Base-by-base conservation (phyloP, 2,888 invertebrate genomes). In the Dendrolimus pini region DNA sequence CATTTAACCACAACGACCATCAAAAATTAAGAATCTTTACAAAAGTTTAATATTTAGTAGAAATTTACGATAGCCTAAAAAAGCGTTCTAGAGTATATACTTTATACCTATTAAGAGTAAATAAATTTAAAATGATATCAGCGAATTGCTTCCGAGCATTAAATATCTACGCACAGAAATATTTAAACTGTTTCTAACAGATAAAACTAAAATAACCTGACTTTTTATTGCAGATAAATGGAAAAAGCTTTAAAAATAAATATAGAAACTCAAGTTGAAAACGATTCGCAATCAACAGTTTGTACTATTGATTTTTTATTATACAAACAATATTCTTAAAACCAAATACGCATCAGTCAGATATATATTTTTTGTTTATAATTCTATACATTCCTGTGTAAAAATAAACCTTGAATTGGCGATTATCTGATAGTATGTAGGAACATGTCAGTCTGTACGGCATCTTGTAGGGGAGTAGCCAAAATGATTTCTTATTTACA, bases 341-440 rank as follows among this genome's bases (percentile, higher is more conserved):
- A 47, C 47, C 47, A 47, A 47, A 47, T 12, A 47, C 9, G 47
- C 47, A 47, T 47, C 47, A 47, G 47, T 47, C 47, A 47, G 47
- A 47, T 12, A 2, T 47, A 47, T 47, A 8, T 47, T 47, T 47
- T 30, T 47, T 52, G 52, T 47, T 55, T 55, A 55, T 55, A 55
- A 42, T 47, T 47, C 14, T 41, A 41, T 42, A 47, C 47, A 55
- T 55, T 47, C 55, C 55, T 52, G 12, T 47, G 42, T 55, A 47
- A 55, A 55, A 55, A 55, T 55, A 55, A 47, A 55, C 52, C 12
- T 55, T 30, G 18, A 42, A 18, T 55, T 47, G 2, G 12, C 41
- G 42, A 55, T 55, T 55, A 55, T 14, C 30, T 18, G 47, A 47
- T 47, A 47, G 47, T 47, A 47, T 9, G 13, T 57, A 55, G 41